phyloP scores from a whole-genome alignment of 2,113 vertebrate genomes.

The Vombatus ursinus region DNA sequence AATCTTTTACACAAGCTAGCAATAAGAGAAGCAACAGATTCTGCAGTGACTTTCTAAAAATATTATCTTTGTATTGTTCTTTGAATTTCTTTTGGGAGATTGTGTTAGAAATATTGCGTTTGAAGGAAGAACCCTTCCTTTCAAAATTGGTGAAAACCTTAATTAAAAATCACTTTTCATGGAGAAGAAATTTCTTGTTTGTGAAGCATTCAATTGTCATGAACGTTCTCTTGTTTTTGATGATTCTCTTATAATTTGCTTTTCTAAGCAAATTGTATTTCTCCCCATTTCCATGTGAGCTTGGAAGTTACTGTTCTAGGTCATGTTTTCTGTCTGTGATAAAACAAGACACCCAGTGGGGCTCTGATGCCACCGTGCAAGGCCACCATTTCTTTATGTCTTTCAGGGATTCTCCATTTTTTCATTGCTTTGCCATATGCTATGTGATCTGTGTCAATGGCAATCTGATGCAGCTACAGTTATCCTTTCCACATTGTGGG shows the following conservation, averaged over 20 bases:
- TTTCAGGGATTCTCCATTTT: background rate
- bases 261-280: slow-evolving; percentile 2
- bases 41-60: background rate
- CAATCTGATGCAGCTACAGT: background rate
- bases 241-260: background rate
- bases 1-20: slow-evolving; percentile 20
- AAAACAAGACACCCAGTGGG: background rate
- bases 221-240: background rate
- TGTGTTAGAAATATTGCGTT: background rate
- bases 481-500: too few relatives aligned
- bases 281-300: background rate
- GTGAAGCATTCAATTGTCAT: slow-evolving; percentile 14
- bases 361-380: background rate
- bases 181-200: background rate
- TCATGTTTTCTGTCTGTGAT: background rate
- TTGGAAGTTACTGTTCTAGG: background rate
- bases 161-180: slow-evolving; percentile 62
- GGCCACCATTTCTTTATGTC: background rate
- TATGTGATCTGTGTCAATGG: background rate
- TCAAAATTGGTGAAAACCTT: slow-evolving; percentile 38
- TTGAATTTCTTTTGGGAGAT: slow-evolving; percentile 23
- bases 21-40: background rate
- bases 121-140: background rate
- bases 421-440: background rate
- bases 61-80: background rate